Evolutionary conservation across 2,113 vertebrate species (phyloP).

Genomic region (Dipodomys spectabilis): DNA sequence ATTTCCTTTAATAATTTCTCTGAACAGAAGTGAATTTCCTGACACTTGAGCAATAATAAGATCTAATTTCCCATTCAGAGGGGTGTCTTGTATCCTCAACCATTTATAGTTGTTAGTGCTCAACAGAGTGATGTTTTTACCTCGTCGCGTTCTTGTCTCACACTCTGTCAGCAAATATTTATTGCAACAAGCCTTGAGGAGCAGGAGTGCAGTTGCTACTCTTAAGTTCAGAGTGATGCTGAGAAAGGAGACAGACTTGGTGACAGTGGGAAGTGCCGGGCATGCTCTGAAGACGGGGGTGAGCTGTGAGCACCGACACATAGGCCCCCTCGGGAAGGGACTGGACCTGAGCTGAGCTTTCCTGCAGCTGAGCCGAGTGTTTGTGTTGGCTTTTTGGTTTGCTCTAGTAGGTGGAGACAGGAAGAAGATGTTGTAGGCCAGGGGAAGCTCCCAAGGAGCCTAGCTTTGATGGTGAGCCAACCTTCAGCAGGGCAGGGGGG

Average conservation of each 20-base stretch:
- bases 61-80: background rate
- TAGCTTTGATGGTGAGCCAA: background rate
- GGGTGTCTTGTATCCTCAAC: background rate
- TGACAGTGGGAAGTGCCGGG: background rate
- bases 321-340: no score
- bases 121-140: background rate
- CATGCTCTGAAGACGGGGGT: no score
- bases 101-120: background rate
- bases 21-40: background rate
- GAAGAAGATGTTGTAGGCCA: background rate
- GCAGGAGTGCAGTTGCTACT: background rate
- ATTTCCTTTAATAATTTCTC: background rate
- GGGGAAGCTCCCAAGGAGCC: background rate
- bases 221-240: background rate
- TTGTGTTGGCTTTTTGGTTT: background rate
- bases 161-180: background rate
- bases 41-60: background rate
- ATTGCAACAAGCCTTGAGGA: background rate
- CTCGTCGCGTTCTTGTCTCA: background rate
- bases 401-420: background rate
- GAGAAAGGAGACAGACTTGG: background rate
- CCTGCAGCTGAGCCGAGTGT: background rate
- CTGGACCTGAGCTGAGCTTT: background rate
- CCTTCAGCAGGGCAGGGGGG: rapidly evolving
- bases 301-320: rapidly evolving